Evolutionary conservation across 2,797 vertebrate genomes (phyloP), one percentile per base, ranked within the genome.

Genomic region (Cygnus olor): DNA sequence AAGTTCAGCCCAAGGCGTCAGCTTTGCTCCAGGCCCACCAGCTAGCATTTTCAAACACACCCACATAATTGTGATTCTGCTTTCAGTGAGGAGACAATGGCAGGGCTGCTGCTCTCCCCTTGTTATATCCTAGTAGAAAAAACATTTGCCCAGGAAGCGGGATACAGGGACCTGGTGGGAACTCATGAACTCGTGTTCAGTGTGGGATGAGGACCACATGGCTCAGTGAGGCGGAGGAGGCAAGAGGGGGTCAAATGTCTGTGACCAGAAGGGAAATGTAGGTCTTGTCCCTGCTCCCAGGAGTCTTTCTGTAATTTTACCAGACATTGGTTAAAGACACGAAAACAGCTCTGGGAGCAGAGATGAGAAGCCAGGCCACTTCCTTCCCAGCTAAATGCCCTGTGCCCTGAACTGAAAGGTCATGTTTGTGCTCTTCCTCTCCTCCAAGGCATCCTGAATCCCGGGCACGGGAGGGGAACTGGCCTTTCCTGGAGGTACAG

Each of bases 371-470:
- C 25, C 56, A 82, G 70, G 40, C 70, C 73, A 45, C 70, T 88
- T 93, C 66, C 32, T 94, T 70, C 53, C 66, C 88, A 82, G 51
- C 42, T 80, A 85, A 78, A 86, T 70, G n/a, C 47, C 38, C 63
- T 81, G 38, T 94, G 80, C 40, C 51, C 83, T 89, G 28, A 77
- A 53, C 32, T 63, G 40, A 90, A 86, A 95, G 30, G 64, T 89
- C 71, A 25, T 49, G 16, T 88, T 91, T 91, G 19, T 77, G 24
- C 16, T 90, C 74, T 68, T 86, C 34, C 38, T 84, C 54, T 91
- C n/a, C 51, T 81, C 40, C 47, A 58, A 18, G 20, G 47, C 70
- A 64, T 60, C 60, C 71, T 85, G 68, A 14, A 17, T 63, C 57
- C 58, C 44, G n/a, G 38, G 36, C 42, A 30, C 11, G 27, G n/a